Percentiles rank a stretch among this genome's conserved stretches.
Conservation (phyloP, 1,140 invertebrate genomes). For the Drosophila rhopaloa region DNA sequence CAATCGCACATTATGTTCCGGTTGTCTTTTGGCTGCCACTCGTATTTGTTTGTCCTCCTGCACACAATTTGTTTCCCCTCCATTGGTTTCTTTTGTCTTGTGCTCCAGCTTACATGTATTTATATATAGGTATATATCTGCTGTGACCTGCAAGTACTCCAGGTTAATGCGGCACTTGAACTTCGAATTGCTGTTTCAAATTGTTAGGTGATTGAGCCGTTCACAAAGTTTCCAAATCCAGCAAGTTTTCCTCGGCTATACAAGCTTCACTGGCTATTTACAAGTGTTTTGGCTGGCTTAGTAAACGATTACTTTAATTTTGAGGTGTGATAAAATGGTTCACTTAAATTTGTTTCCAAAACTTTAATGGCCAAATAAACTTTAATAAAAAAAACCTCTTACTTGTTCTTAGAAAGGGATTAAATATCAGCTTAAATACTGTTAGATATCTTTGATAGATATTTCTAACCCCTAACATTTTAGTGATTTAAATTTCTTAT, state of each 20-base stretch:
- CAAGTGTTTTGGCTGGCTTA: neutral
- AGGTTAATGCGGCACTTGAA: conserved; percentile 54
- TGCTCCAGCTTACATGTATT: too few species aligned
- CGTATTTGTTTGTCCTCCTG: conserved; percentile 55
- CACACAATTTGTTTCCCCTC: conserved; percentile 53
- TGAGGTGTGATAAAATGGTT: too few species aligned
- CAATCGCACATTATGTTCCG: conserved; percentile 53
- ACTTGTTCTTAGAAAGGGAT: too few species aligned
- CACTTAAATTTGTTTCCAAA: too few species aligned
- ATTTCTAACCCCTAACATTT: too few species aligned
- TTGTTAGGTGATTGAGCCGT: conserved; percentile 29
- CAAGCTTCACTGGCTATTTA: conserved; percentile 1
- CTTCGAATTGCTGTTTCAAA: conserved; percentile 45
- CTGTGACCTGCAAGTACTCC: conserved; percentile 32
- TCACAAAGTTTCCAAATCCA: conserved; percentile 9
- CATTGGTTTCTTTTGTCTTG: conserved; percentile 48
- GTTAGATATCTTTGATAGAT: too few species aligned
- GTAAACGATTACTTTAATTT: neutral
- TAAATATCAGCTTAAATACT: too few species aligned
- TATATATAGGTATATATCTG: conserved; percentile 5
- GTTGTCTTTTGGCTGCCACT: conserved; percentile 57
- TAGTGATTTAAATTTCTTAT: too few species aligned
- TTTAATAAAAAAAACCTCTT: too few species aligned
- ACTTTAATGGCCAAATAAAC: too few species aligned
- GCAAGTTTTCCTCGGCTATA: neutral